phyloP scores from a whole-genome alignment of 2,888 invertebrate species.

The Subacronicta megacephala region DNA sequence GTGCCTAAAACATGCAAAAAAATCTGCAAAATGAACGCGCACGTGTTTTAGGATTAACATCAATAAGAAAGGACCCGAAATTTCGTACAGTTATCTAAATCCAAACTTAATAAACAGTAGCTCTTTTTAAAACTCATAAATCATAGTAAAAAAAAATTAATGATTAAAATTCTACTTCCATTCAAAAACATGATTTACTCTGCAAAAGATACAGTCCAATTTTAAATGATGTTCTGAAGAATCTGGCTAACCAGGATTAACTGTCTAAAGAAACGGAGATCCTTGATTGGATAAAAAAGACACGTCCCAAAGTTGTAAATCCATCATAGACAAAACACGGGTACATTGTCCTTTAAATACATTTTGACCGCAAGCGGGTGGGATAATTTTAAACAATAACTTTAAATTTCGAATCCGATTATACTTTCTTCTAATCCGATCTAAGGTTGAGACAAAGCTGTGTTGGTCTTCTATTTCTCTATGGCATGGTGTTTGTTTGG shows the following conservation, averaged over 20 bases:
- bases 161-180: constrained; percentile 12
- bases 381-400: constrained; percentile 78
- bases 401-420: constrained; percentile 83
- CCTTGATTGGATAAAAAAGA: constrained; percentile 54
- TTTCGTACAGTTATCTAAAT: constrained; percentile 42
- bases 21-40: constrained; percentile 22
- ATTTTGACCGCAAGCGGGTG: constrained; percentile 63
- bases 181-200: constrained; percentile 3
- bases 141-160: constrained; percentile 33
- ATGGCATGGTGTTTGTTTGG: constrained; percentile 44
- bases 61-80: constrained; percentile 15
- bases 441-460: constrained; percentile 68
- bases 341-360: constrained; percentile 43
- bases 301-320: constrained; percentile 52
- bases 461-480: constrained; percentile 69
- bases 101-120: constrained; percentile 52
- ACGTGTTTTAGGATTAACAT: constrained; percentile 32
- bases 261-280: constrained; percentile 27
- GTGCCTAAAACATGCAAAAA: constrained; percentile 27
- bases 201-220: constrained; percentile 14
- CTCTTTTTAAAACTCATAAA: constrained; percentile 50
- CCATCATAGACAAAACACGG: constrained; percentile 49
- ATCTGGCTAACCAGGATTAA: constrained; percentile 31
- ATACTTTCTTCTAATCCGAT: constrained; percentile 72
- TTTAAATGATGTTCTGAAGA: constrained; percentile 3